phyloP scores from a whole-genome alignment of 2,113 vertebrate species.

The Alosa alosa region DNA sequence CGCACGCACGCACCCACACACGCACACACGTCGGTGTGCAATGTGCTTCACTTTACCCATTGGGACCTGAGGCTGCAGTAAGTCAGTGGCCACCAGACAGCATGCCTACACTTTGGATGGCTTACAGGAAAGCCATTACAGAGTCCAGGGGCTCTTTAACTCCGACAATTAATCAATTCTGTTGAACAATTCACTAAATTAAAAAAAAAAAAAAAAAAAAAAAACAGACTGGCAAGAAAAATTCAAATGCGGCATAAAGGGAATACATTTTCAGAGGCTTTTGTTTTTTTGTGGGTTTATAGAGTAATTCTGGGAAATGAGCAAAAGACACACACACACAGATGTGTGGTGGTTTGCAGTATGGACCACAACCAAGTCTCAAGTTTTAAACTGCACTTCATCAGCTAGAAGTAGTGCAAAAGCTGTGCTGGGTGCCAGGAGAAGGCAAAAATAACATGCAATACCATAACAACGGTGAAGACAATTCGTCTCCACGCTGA shows the following conservation, averaged over 20 bases:
- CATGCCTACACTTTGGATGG: slow-evolving; percentile 29
- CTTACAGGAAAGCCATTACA: slow-evolving; percentile 50
- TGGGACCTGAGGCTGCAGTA: neutral
- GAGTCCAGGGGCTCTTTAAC: slow-evolving; percentile 38
- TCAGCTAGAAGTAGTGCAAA: slow-evolving; percentile 26
- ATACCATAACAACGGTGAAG: neutral
- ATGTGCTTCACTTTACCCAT: neutral
- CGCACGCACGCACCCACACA: too few species aligned
- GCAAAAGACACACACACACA: neutral
- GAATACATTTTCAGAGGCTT: neutral
- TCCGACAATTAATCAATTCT: slow-evolving; percentile 47
- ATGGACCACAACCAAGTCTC: slow-evolving; percentile 40
- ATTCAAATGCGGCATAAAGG: neutral
- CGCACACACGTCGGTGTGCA: neutral
- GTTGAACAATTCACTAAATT: neutral
- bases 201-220: too few species aligned
- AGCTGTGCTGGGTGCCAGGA: neutral
- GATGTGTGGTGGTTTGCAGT: slow-evolving; percentile 22
- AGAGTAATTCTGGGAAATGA: neutral
- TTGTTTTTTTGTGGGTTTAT: neutral
- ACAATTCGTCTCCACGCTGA: neutral
- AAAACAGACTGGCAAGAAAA: slow-evolving; percentile 17
- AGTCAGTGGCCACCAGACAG: neutral
- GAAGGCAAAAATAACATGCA: neutral
- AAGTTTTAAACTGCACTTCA: slow-evolving; percentile 35